phyloP scores from a whole-genome alignment of 2,797 vertebrate species.

The Cichlasoma orientale region DNA sequence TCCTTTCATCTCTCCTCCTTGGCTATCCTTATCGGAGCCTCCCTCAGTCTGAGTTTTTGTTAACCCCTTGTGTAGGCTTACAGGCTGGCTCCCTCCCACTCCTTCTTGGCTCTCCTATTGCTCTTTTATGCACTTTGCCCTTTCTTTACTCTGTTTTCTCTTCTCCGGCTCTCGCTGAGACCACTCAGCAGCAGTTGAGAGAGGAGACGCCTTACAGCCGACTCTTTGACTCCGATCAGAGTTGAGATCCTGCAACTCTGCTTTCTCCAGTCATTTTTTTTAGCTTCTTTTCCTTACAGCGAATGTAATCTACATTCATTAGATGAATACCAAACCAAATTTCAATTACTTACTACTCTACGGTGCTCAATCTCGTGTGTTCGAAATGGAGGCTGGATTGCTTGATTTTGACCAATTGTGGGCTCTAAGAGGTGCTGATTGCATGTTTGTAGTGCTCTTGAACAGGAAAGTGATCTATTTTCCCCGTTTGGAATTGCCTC shows the following conservation, averaged over 20 bases:
- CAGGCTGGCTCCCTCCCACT: slow-evolving; percentile 7
- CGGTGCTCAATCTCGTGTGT: not conserved
- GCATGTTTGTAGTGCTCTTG: slow-evolving; percentile 3
- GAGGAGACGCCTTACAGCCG: slow-evolving; percentile 27
- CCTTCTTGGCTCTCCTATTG: slow-evolving; percentile 4
- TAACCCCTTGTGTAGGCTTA: slow-evolving; percentile 7
- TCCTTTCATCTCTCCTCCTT: slow-evolving; percentile 63
- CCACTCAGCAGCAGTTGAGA: slow-evolving; percentile 36
- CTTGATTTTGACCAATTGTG: not conserved
- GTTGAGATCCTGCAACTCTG: slow-evolving; percentile 6
- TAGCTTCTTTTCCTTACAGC: not conserved
- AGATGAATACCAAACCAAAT: not conserved
- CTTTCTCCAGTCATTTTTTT: not conserved
- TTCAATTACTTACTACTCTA: not conserved
- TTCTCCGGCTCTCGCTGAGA: not conserved
- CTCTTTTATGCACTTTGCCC: slow-evolving; percentile 17
- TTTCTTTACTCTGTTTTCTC: not conserved
- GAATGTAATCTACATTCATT: not conserved
- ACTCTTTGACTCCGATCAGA: slow-evolving; percentile 54
- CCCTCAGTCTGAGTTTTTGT: slow-evolving; percentile 50
- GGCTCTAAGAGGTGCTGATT: not conserved
- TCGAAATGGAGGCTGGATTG: not conserved
- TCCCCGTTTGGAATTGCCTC: not conserved
- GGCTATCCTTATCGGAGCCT: slow-evolving; percentile 44
- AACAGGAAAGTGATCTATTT: not conserved